phyloP scores from a whole-genome alignment of 2,797 vertebrate genomes.

The Toxotes lorentzi region DNA sequence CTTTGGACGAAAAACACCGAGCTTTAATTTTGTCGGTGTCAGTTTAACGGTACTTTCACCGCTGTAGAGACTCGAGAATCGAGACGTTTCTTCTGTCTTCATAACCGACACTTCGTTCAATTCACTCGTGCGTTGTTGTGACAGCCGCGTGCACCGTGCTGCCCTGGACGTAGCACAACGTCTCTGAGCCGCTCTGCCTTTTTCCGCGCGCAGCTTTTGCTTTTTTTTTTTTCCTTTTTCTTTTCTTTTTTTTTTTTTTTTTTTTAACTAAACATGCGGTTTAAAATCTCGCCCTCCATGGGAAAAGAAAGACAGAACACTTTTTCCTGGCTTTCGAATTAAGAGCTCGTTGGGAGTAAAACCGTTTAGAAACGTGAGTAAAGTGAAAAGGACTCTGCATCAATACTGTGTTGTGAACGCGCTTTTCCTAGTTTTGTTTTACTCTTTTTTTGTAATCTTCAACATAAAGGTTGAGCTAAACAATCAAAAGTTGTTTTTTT shows the following conservation, averaged over 20 bases:
- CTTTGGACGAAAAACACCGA: not conserved
- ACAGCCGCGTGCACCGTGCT: constrained; percentile 35
- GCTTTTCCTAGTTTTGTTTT: not conserved
- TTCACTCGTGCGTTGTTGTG: constrained; percentile 28
- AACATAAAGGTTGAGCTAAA: not conserved
- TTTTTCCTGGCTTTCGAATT: not conserved
- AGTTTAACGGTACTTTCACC: constrained; percentile 16
- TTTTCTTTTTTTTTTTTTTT: no score
- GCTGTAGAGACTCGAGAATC: not conserved
- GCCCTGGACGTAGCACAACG: not conserved
- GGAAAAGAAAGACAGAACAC: not conserved
- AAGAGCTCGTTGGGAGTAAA: not conserved
- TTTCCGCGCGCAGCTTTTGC: not conserved
- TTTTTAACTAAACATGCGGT: not conserved
- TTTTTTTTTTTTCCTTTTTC: not conserved
- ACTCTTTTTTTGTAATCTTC: not conserved
- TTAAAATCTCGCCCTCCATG: not conserved
- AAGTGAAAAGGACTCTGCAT: constrained; percentile 8
- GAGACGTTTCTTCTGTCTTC: not conserved
- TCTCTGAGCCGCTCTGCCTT: not conserved
- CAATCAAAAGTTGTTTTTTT: no score
- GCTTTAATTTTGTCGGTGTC: not conserved
- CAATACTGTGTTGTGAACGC: not conserved
- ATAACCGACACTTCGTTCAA: not conserved
- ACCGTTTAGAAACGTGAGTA: not conserved